Base-by-base conservation (phyloP, 2,888 invertebrate genomes). In the Copidosoma aretas region DNA sequence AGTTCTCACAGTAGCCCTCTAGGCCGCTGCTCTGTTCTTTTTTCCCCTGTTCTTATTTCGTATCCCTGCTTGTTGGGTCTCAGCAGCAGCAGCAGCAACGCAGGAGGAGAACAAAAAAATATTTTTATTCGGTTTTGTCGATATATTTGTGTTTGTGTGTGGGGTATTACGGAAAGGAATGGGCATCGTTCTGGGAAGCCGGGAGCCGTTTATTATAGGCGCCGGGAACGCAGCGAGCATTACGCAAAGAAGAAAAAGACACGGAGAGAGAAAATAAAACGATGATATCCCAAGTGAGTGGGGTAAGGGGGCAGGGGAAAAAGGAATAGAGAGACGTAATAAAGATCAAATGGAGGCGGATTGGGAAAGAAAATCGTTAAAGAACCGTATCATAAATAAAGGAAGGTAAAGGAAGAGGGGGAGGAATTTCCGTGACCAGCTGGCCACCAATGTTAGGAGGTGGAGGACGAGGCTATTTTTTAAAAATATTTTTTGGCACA, bases 401-500 rank as follows among this genome's bases (percentile, higher is more conserved):
- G 4, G 39, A 64, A 54, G 51, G 32, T 5, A 17, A 49, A 52
- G 58, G 22, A 21, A 32, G 8, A 22, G 24, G 25, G 52, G 24
- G 62, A 62, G 71, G 62, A 70, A 70, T 70, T 70, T 66, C 52
- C 64, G 64, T 60, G 51, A 8, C 14, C 17, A 25, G 4, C 58
- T 60, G 51, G 8, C 14, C 17, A 25, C 21, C 58, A 10, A 14
- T 5, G 49, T 12, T 8, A 49, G 25, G 51, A 12, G 22, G 41
- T 12, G 43, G 46, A 22, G 61, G 60, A 71, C 63, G 68, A 64
- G 73, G 64, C 73, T 74, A 75, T 73, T 75, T 75, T 73, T 73
- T 73, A 74, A 74, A 75, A 74, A 72, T 68, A 69, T 71, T 69
- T 74, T 77, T 76, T 76, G 73, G 73, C 76, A 77, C 77, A 73